These are phyloP conservation scores for Amphipoea oculea DNA, from an alignment of 2,888 invertebrate genomes.

Conservation along the genomic window DNA sequence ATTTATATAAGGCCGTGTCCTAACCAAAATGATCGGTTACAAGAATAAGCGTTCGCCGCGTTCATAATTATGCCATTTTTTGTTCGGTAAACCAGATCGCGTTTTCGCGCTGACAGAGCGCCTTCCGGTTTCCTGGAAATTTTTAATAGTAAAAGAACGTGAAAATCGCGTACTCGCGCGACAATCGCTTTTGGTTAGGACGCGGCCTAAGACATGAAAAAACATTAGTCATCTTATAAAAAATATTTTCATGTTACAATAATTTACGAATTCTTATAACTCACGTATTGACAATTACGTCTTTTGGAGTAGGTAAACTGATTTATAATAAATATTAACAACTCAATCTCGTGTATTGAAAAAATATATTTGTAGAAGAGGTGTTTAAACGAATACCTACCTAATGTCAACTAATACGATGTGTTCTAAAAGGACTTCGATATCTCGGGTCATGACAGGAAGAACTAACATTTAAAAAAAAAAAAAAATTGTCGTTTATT, in stretches of 20 bases:
- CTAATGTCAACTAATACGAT: conserved; percentile 17
- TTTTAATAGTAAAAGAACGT: too few relatives aligned
- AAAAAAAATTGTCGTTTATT: conserved; percentile 20
- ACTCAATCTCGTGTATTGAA: background rate
- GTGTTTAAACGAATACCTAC: background rate
- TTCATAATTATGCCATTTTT: background rate
- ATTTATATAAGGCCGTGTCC: background rate
- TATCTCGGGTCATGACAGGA: conserved; percentile 6
- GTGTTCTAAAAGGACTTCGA: background rate
- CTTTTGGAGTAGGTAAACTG: conserved; percentile 1
- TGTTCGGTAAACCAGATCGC: too few relatives aligned
- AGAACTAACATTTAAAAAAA: conserved; percentile 8
- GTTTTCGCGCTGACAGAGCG: background rate
- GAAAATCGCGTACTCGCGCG: background rate
- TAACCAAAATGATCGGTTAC: background rate
- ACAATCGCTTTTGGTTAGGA: background rate
- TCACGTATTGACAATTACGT: background rate
- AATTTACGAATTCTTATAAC: background rate
- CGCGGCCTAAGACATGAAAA: background rate
- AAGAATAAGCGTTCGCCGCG: background rate
- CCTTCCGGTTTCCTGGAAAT: background rate
- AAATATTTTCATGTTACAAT: background rate
- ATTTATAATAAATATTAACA: conserved; percentile 14
- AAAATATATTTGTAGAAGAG: background rate
- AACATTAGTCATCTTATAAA: background rate